Percentiles rank a stretch among this genome's conserved stretches.
These are phyloP conservation scores for Coreoperca whiteheadi DNA, from an alignment of 2,113 vertebrate species.

Conservation along the genomic window DNA sequence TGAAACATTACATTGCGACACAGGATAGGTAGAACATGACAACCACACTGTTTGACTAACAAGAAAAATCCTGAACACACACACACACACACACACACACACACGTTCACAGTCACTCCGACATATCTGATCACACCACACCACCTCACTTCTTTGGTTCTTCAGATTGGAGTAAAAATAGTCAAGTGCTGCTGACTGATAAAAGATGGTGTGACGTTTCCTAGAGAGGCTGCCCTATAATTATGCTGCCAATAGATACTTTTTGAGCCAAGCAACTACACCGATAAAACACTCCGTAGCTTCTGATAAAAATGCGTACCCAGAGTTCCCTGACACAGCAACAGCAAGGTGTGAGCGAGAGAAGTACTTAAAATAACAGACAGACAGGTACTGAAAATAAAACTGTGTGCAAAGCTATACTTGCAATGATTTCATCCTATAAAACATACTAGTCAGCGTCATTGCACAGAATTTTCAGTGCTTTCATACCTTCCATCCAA, in stretches of 20 bases:
- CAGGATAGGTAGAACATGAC: background rate
- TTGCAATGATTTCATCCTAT: background rate
- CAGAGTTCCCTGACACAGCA: conserved; percentile 31
- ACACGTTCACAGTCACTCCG: background rate
- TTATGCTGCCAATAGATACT: conserved; percentile 54
- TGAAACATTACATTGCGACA: conserved; percentile 28
- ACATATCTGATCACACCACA: conserved; percentile 25
- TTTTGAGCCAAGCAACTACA: conserved; percentile 66
- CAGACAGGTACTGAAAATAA: conserved; percentile 5
- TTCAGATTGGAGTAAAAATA: conserved; percentile 67
- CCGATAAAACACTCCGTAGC: conserved; percentile 48
- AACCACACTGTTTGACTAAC: background rate
- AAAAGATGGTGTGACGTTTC: conserved; percentile 56
- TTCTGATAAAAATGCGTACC: conserved; percentile 44
- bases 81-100: background rate
- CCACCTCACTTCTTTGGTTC: conserved; percentile 32
- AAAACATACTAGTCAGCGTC: conserved; percentile 14
- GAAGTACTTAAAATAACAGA: background rate
- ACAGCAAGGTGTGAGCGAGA: background rate
- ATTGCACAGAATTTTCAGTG: background rate
- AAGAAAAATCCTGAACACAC: conserved; percentile 1
- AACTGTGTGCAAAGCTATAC: background rate
- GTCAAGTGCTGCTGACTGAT: conserved; percentile 62
- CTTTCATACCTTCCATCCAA: background rate
- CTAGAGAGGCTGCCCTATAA: conserved; percentile 54